Conservation (phyloP, 2,888 invertebrate genomes). For the Phalangium opilio region DNA sequence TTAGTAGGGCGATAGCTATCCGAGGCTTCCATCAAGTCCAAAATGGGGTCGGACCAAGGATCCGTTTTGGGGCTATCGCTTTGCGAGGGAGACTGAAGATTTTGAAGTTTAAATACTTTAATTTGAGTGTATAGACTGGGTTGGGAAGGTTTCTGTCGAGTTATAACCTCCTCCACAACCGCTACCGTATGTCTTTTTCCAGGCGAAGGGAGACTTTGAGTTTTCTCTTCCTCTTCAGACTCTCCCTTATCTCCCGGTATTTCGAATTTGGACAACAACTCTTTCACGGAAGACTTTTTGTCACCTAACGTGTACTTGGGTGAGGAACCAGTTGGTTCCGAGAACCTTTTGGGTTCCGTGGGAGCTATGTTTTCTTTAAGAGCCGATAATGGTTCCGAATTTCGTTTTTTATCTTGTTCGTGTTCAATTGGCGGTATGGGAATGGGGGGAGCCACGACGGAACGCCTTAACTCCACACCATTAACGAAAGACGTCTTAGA, state of each 20-base stretch:
- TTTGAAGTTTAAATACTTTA: neutral
- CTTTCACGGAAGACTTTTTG: conserved; percentile 22
- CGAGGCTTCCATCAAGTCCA: no score
- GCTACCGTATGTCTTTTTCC: neutral
- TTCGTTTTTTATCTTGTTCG: conserved; percentile 9
- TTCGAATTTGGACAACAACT: conserved; percentile 23
- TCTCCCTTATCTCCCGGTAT: neutral
- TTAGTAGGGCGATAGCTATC: no score
- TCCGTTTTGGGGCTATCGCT: neutral
- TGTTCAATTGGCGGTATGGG: neutral
- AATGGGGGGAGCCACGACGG: conserved; percentile 3
- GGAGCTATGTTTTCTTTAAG: conserved; percentile 6
- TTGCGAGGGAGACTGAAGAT: neutral
- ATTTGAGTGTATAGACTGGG: neutral
- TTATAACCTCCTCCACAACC: neutral
- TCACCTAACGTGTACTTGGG: conserved; percentile 9
- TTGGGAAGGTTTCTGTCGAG: neutral
- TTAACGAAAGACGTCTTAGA: conserved; percentile 6
- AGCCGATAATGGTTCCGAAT: neutral
- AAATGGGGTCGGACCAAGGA: neutral
- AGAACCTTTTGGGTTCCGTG: conserved; percentile 12
- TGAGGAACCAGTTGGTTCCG: conserved; percentile 9
- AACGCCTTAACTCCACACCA: conserved; percentile 9
- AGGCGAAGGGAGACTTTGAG: neutral
- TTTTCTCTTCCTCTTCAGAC: neutral